phyloP scores from a whole-genome alignment of 2,113 vertebrate species.

The Corythornis vintsioides region DNA sequence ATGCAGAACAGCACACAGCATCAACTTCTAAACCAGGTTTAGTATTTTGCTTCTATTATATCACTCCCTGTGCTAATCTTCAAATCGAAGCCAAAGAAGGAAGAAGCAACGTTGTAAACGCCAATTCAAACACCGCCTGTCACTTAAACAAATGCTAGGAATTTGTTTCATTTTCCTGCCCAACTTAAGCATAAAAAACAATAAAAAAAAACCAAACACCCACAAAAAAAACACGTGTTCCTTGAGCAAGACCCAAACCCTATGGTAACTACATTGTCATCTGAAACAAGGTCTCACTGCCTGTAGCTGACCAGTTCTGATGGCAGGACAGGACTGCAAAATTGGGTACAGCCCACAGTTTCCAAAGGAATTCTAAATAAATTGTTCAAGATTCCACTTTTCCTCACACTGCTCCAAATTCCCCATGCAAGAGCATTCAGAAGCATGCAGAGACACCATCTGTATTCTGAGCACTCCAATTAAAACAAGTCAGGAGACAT shows the following conservation, averaged over 20 bases:
- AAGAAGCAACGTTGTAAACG: not conserved
- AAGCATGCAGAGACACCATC: not conserved
- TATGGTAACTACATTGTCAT: not conserved
- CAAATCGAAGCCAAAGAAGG: not conserved
- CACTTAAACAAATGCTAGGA: not conserved
- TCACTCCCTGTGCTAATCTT: not conserved
- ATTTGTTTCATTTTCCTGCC: not conserved
- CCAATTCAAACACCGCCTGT: not conserved
- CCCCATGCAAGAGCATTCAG: not conserved
- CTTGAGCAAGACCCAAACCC: not conserved
- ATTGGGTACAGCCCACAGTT: not conserved
- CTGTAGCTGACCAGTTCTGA: not conserved
- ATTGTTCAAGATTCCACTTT: not conserved
- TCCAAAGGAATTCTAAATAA: not conserved
- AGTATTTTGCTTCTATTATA: not conserved
- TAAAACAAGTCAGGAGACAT: not conserved
- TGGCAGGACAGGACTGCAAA: not conserved
- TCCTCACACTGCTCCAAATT: not conserved
- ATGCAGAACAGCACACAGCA: not conserved
- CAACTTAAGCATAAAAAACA: accelerated
- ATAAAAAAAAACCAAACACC: not conserved
- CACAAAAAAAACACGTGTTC: accelerated
- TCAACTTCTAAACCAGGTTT: not conserved
- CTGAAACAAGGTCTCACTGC: not conserved
- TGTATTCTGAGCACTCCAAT: not conserved